Percentiles rank a stretch among this genome's conserved stretches.
phyloP scores from a whole-genome alignment of 2,888 invertebrate species.

The Sthenelais limicola region DNA sequence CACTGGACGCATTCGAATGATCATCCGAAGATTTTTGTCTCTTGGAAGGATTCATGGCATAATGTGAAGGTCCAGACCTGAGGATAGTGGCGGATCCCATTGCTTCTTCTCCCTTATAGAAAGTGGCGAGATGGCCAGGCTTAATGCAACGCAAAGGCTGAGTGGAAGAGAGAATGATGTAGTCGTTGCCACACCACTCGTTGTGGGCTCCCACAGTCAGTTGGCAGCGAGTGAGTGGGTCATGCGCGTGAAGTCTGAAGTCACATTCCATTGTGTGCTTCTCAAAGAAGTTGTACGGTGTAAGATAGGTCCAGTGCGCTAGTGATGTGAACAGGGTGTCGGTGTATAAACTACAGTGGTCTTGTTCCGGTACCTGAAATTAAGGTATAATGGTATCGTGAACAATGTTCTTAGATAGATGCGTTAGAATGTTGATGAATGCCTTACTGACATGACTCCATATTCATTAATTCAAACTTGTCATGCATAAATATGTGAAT shows the following conservation, averaged over 20 bases:
- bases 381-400: too few relatives aligned
- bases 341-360: conserved; percentile 13
- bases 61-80: conserved; percentile 32
- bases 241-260: not conserved
- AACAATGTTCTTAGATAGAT: not conserved
- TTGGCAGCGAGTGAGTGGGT: conserved; percentile 9
- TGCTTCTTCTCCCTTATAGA: conserved; percentile 36
- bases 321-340: conserved; percentile 35
- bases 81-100: conserved; percentile 36
- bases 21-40: too few relatives aligned
- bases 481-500: not conserved
- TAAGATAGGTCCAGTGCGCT: conserved; percentile 28
- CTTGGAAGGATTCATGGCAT: conserved; percentile 23
- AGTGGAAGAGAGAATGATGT: conserved; percentile 39
- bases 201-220: conserved; percentile 36
- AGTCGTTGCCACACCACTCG: conserved; percentile 39
- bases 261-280: conserved; percentile 39
- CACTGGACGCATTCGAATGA: too few relatives aligned
- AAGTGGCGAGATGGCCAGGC: conserved; percentile 24
- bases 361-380: conserved; percentile 3
- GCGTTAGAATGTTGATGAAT: not conserved
- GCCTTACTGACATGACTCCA: not conserved
- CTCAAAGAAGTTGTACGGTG: conserved; percentile 39
- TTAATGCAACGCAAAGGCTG: conserved; percentile 3
- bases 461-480: too few relatives aligned